phyloP scores from a whole-genome alignment of 2,113 vertebrate species.

The Alethe castanea region DNA sequence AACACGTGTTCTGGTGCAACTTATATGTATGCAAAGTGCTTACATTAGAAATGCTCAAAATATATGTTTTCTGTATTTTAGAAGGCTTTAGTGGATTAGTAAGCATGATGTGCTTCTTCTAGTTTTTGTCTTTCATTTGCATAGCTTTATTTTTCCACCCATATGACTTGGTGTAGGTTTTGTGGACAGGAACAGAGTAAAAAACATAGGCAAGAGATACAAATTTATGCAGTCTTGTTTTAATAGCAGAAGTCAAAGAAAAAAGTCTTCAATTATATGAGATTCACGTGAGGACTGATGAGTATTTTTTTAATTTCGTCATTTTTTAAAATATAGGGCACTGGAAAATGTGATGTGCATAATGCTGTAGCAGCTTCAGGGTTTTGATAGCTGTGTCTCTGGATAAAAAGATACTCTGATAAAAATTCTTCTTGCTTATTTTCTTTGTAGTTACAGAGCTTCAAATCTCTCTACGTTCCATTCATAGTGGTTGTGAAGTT shows the following conservation, averaged over 20 bases:
- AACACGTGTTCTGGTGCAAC: neutral
- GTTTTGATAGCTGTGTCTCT: neutral
- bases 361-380: neutral
- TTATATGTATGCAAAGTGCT: neutral
- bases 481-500: neutral
- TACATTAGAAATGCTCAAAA: neutral
- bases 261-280: neutral
- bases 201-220: neutral
- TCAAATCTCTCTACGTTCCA: neutral
- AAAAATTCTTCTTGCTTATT: neutral
- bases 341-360: neutral
- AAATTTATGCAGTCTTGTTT: neutral
- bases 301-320: neutral
- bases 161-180: neutral
- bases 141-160: neutral
- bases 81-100: neutral
- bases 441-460: neutral
- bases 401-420: neutral
- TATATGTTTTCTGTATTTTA: neutral
- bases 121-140: neutral
- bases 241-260: neutral
- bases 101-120: neutral
- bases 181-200: neutral
- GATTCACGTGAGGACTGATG: fast-evolving
- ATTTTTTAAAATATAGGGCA: neutral